Base-by-base conservation (phyloP, 2,888 invertebrate genomes). In the Polyommatus icarus region DNA sequence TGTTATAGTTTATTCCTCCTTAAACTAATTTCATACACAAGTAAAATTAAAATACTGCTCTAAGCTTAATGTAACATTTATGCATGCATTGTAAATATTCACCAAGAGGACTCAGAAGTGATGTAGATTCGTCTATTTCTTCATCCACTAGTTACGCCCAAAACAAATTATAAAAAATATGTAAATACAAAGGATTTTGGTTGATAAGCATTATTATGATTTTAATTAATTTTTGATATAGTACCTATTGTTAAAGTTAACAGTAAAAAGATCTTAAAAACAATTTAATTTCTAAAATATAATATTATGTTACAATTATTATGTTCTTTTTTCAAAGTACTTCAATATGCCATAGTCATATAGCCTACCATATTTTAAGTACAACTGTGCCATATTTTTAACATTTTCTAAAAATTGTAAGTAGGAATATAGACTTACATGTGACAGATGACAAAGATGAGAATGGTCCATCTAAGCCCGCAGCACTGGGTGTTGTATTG, bases 391-490 rank as follows among this genome's bases (percentile, higher is more conserved):
- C 54, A 54, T 54, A 18, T 54, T 15, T 5, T 18, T 54, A 54
- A 4, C 15, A 54, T 54, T 54, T 18, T 1, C 18, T 18, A 18
- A 54, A 18, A 18, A 54, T 12, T 3, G 15, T 50, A 12, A 15
- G 18, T 18, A 78, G n/a, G 57, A 75, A 77, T 67, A 59, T 18
- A 50, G 81, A 89, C 94, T 94, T 87, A 93, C 93, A 91, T 81
- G 91, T 89, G 80, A 87, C 84, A 80, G 90, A 85, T 81, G 89
- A 85, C 54, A 89, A 84, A 77, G 91, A 89, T 67, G 96, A 96
- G 85, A 96, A 96, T 77, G 96, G 96, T 76, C 96, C 96, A 90
- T 96, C 96, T 76, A 95, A 86, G 18, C 95, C 95, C 73, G 91
- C 87, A 54, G 90, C 85, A 81, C 93, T 85, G 83, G 90, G 87